These are phyloP conservation scores for Arbacia lixula DNA, from an alignment of 53 echinoderm and acorn worm genomes.

Conservation along the genomic window DNA sequence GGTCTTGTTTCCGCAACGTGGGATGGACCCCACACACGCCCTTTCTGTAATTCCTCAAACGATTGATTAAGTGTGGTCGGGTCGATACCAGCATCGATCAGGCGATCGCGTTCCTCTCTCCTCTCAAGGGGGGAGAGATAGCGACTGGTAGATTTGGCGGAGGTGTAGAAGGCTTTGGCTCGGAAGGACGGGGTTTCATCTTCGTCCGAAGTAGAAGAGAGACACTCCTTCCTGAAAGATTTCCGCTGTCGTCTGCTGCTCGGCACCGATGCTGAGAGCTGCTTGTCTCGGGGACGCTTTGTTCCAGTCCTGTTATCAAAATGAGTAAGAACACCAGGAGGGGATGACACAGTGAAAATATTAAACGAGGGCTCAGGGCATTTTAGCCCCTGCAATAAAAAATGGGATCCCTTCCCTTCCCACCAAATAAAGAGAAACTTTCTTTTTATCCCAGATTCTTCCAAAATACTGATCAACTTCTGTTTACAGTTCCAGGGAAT, in stretches of 20 bases:
- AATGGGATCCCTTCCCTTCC: not conserved
- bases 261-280: constrained; percentile 34
- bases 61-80: constrained; percentile 16
- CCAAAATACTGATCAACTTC: too few relatives aligned
- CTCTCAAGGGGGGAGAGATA: constrained; percentile 35
- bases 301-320: not conserved
- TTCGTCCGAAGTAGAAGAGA: constrained; percentile 28
- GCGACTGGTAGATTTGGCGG: not conserved
- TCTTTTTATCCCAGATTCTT: too few relatives aligned
- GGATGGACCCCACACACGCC: not conserved
- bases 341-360: not conserved
- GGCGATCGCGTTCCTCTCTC: constrained; percentile 30
- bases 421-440: not conserved
- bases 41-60: constrained; percentile 13
- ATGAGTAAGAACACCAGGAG: not conserved
- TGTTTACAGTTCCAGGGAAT: too few relatives aligned
- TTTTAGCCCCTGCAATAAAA: not conserved
- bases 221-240: not conserved
- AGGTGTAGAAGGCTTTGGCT: constrained; percentile 33
- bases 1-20: too few relatives aligned
- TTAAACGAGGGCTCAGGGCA: not conserved
- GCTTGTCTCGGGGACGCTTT: constrained; percentile 38
- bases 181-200: constrained; percentile 39
- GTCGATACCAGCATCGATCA: constrained; percentile 43
- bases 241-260: not conserved